phyloP scores from a whole-genome alignment of 2,888 invertebrate species.

The Eupithecia vulgata region DNA sequence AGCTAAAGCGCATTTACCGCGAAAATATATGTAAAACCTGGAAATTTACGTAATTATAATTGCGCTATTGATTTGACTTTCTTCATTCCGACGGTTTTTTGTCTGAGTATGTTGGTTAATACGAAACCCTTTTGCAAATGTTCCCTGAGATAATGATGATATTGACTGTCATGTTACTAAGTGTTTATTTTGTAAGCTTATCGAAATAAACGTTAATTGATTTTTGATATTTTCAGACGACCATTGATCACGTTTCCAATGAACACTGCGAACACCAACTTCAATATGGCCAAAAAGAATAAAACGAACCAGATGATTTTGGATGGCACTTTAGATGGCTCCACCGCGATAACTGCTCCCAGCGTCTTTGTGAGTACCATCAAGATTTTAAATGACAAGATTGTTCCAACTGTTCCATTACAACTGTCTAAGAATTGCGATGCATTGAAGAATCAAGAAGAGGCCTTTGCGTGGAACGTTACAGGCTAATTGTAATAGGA shows the following conservation, averaged over 20 bases:
- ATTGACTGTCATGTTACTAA: neutral
- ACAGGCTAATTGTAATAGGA: too few species aligned
- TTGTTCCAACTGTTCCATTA: neutral
- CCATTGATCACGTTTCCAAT: constrained; percentile 77
- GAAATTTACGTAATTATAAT: neutral
- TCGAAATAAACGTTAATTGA: too few species aligned
- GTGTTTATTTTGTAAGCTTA: too few species aligned
- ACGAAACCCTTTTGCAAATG: neutral
- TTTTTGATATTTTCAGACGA: too few species aligned
- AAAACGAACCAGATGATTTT: constrained; percentile 78
- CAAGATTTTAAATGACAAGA: neutral
- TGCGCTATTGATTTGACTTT: neutral
- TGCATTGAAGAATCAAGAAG: neutral
- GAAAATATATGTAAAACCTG: too few species aligned
- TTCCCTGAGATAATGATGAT: neutral
- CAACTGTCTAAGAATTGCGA: neutral
- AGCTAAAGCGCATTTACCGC: too few species aligned
- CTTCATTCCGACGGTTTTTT: neutral
- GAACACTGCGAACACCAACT: constrained; percentile 69
- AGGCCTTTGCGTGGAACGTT: neutral
- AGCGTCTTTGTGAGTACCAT: constrained; percentile 72
- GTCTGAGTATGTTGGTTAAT: neutral
- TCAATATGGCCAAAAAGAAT: constrained; percentile 69
- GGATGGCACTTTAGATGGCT: constrained; percentile 69
- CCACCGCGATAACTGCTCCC: constrained; percentile 70